These are phyloP conservation scores for Megastigmus dorsalis DNA, from an alignment of 2,888 invertebrate genomes.

Conservation along the genomic window DNA sequence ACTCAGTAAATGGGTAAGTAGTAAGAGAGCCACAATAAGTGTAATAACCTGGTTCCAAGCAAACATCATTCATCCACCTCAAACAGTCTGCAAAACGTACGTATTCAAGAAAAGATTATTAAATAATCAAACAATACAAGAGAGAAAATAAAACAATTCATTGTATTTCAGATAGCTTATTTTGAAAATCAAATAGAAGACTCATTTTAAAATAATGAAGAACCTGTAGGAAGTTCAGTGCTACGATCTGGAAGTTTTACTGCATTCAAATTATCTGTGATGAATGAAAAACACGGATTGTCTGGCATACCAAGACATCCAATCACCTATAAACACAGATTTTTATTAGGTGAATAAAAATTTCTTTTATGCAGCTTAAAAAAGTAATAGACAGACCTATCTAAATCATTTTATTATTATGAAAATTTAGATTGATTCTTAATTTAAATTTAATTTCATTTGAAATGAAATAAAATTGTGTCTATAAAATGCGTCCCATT, in stretches of 20 bases:
- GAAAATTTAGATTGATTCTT: too few species aligned
- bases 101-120: not conserved
- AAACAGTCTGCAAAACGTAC: slow-evolving; percentile 55
- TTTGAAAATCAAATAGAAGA: too few species aligned
- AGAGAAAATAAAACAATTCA: too few species aligned
- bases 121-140: too few species aligned
- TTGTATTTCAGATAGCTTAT: too few species aligned
- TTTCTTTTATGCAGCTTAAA: too few species aligned
- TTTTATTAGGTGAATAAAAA: too few species aligned
- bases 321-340: slow-evolving; percentile 63
- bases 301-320: slow-evolving; percentile 62
- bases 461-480: not conserved
- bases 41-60: slow-evolving; percentile 61
- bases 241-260: slow-evolving; percentile 56
- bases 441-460: too few species aligned
- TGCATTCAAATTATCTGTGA: slow-evolving; percentile 59
- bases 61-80: slow-evolving; percentile 60
- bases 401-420: too few species aligned
- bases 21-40: slow-evolving; percentile 66
- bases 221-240: slow-evolving; percentile 58
- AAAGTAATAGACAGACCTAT: too few species aligned
- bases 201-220: not conserved
- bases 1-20: slow-evolving; percentile 62
- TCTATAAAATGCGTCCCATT: not conserved
- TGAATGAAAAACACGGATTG: slow-evolving; percentile 59